A percentile compares a stretch with the other conserved stretches of the same genome.
Evolutionary conservation across 2,888 invertebrate genomes (phyloP).

Genomic region (Drosophila sordidula): DNA sequence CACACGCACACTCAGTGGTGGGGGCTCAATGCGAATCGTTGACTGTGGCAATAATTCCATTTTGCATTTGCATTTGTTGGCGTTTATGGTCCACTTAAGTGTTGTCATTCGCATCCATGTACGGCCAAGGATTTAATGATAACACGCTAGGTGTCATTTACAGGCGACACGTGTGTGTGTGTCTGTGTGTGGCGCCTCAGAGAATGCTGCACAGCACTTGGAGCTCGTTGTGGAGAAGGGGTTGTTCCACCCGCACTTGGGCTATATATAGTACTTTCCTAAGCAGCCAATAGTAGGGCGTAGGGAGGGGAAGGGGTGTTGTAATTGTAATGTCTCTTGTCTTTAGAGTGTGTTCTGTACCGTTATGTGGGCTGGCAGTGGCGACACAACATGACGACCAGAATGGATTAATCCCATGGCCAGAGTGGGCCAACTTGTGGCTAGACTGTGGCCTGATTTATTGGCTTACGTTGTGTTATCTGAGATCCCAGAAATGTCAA

Average conservation of each 20-base stretch:
- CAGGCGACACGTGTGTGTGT: slow-evolving; percentile 42
- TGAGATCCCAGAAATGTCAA: slow-evolving; percentile 31
- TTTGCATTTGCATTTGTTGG: slow-evolving; percentile 76
- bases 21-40: neutral
- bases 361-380: slow-evolving; percentile 4
- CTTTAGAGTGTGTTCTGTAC: slow-evolving; percentile 7
- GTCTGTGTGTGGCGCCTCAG: slow-evolving; percentile 2
- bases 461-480: slow-evolving; percentile 19
- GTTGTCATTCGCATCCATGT: slow-evolving; percentile 64
- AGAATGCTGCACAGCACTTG: slow-evolving; percentile 4
- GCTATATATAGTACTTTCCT: slow-evolving; percentile 52
- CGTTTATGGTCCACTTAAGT: slow-evolving; percentile 78
- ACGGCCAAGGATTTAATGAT: slow-evolving; percentile 64
- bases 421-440: slow-evolving; percentile 33
- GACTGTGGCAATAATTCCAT: slow-evolving; percentile 62
- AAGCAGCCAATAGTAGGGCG: slow-evolving; percentile 21
- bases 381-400: slow-evolving; percentile 1
- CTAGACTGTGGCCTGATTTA: slow-evolving; percentile 47
- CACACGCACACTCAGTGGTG: neutral
- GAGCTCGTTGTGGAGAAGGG: slow-evolving; percentile 11
- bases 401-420: slow-evolving; percentile 25
- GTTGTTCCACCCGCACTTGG: slow-evolving; percentile 25
- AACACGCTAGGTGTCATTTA: slow-evolving; percentile 69
- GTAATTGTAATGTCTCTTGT: slow-evolving; percentile 44
- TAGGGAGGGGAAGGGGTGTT: slow-evolving; percentile 1